Base-by-base conservation (phyloP, 2,113 vertebrate genomes). In the Gobio gobio region DNA sequence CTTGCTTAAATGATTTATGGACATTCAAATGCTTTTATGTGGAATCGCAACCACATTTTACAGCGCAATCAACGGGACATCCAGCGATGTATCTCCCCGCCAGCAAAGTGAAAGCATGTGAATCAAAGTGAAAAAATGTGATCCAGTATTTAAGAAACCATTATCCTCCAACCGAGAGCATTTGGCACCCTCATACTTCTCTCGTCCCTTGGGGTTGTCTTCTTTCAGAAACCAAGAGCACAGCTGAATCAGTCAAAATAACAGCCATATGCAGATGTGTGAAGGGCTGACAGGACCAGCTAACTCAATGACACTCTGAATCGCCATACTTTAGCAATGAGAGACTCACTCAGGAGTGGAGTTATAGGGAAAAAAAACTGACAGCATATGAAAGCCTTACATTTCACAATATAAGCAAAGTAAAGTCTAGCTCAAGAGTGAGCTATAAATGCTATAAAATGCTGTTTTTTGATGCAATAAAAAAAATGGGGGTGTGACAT, bases 111-210 rank as follows among this genome's bases (percentile, higher is more conserved):
- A 86, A 79, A 88, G 81, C 54, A 76, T 56, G 54, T 8, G 54
- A 20, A 20, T 56, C 18, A 56, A 56, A 56, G 54, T 20, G 18
- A 56, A 56, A 56, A 77, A 83, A n/a, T 73, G 33, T 49, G 82
- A 78, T 61, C 49, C 49, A 83, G 72, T 59, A 85, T 92, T 91
- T 91, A 91, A 91, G 82, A 89, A 87, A 64, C 88, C 84, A 91
- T 94, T 91, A 92, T 89, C 90, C 61, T 83, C 89, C 87, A 89
- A 76, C 84, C 63, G 86, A 88, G 88, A 89, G 90, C 86, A 87
- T 90, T 92, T 92, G 88, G 86, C 88, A 90, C 86, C 86, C 87
- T 89, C 54, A 45, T 89, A 70, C 85, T 84, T 81, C 79, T 86
- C 83, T 33, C 58, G 80, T 91, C 90, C 90, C 88, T 80, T 81